phyloP scores from a whole-genome alignment of 2,113 vertebrate genomes.

The Channa argus region DNA sequence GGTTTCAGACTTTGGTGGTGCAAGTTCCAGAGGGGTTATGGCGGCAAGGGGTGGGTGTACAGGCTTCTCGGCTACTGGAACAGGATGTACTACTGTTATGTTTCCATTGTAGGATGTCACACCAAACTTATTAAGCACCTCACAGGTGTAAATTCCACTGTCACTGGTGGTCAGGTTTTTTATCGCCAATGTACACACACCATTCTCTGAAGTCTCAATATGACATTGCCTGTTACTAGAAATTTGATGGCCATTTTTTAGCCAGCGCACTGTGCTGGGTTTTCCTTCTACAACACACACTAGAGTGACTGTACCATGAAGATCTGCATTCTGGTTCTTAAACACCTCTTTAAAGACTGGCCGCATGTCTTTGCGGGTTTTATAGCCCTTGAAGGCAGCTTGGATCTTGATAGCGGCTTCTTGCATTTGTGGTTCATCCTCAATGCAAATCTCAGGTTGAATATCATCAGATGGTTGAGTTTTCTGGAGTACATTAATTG shows the following conservation, averaged over 20 bases:
- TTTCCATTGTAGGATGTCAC: constrained; percentile 87
- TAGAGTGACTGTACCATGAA: constrained; percentile 83
- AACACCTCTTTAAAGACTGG: constrained; percentile 88
- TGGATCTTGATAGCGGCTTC: constrained; percentile 93
- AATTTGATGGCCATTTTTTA: constrained; percentile 88
- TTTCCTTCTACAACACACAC: constrained; percentile 89
- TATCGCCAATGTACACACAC: constrained; percentile 88
- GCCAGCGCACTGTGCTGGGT: constrained; percentile 83
- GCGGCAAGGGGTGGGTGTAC: constrained; percentile 55
- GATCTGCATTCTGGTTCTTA: constrained; percentile 85
- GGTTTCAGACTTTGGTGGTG: constrained; percentile 29
- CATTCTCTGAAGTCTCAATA: constrained; percentile 83
- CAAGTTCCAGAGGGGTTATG: constrained; percentile 70
- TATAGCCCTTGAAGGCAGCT: constrained; percentile 94
- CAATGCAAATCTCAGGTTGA: constrained; percentile 56
- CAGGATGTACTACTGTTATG: constrained; percentile 78
- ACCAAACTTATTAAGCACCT: constrained; percentile 89
- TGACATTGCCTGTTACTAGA: constrained; percentile 80
- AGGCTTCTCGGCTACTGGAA: constrained; percentile 39
- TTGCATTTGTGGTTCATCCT: constrained; percentile 84
- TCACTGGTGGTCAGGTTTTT: constrained; percentile 84
- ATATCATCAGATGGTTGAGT: constrained; percentile 32
- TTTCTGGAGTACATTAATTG: constrained; percentile 43
- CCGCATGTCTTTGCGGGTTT: constrained; percentile 90
- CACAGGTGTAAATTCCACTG: constrained; percentile 90